These are phyloP conservation scores for Hippocampus barbouri DNA, from an alignment of 2,113 vertebrate species.

Conservation along the genomic window DNA sequence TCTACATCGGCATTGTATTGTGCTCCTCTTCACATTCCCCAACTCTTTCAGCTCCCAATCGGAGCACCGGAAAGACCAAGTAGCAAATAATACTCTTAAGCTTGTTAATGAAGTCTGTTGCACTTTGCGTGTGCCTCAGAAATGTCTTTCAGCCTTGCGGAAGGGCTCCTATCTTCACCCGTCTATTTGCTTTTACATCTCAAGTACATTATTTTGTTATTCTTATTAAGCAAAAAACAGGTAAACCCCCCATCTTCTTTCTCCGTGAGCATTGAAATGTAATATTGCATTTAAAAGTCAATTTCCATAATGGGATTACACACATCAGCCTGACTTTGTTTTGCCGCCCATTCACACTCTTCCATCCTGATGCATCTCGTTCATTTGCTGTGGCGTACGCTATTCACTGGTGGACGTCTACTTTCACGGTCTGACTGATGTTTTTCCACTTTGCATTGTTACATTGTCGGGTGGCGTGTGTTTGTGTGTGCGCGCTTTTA, in stretches of 20 bases:
- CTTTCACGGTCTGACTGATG: constrained; percentile 60
- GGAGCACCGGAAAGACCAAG: background rate
- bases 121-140: constrained; percentile 57
- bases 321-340: constrained; percentile 69
- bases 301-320: constrained; percentile 76
- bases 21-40: background rate
- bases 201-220: constrained; percentile 77
- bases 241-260: constrained; percentile 27
- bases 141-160: constrained; percentile 50
- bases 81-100: constrained; percentile 54
- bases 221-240: constrained; percentile 65
- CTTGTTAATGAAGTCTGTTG: constrained; percentile 60
- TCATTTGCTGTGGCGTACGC: constrained; percentile 75
- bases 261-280: constrained; percentile 67
- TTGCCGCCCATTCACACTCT: constrained; percentile 55
- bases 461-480: constrained; percentile 29
- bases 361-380: constrained; percentile 72
- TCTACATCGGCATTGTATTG: constrained; percentile 12
- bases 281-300: constrained; percentile 79
- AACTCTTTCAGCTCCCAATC: background rate
- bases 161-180: constrained; percentile 59
- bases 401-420: constrained; percentile 73
- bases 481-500: constrained; percentile 3
- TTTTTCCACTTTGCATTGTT: constrained; percentile 74
- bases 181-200: constrained; percentile 74